These are phyloP conservation scores for Anoplopoma fimbria DNA, from an alignment of 2,113 vertebrate species.

Conservation along the genomic window DNA sequence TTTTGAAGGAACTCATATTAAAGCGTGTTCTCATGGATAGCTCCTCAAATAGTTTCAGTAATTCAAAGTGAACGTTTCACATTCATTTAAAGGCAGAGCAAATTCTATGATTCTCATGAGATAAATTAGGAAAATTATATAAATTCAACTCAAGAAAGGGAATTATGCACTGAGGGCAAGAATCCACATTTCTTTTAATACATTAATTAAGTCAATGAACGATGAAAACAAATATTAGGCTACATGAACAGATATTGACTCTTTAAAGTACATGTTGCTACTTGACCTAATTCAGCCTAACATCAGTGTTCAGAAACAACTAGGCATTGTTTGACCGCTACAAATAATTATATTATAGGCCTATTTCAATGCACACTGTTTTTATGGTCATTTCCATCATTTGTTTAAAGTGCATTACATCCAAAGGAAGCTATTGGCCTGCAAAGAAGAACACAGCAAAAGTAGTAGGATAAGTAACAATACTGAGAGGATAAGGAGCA, in stretches of 20 bases:
- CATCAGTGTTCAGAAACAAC: constrained; percentile 40
- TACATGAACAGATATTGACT: constrained; percentile 71
- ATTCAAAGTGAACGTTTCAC: not conserved
- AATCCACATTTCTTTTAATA: constrained; percentile 62
- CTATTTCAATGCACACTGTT: constrained; percentile 64
- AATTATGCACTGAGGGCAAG: constrained; percentile 4
- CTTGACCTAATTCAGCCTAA: constrained; percentile 44
- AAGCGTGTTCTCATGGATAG: not conserved
- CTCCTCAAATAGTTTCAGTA: too few relatives aligned
- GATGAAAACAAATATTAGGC: constrained; percentile 68
- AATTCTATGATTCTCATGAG: not conserved
- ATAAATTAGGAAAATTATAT: not conserved
- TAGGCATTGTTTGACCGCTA: constrained; percentile 35
- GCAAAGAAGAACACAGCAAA: constrained; percentile 70
- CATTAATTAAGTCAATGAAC: constrained; percentile 74
- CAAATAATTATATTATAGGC: constrained; percentile 47
- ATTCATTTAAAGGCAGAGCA: not conserved
- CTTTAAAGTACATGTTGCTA: constrained; percentile 59
- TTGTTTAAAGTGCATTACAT: constrained; percentile 86
- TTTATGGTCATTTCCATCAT: constrained; percentile 62
- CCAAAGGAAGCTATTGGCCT: constrained; percentile 58
- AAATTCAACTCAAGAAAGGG: not conserved
- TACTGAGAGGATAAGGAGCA: constrained; percentile 63
- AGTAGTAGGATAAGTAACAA: constrained; percentile 70
- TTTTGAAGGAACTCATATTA: not conserved